Evolutionary conservation across 2,888 invertebrate species (phyloP), one percentile per base, ranked within the genome.

Genomic region (Cerastis leucographa): DNA sequence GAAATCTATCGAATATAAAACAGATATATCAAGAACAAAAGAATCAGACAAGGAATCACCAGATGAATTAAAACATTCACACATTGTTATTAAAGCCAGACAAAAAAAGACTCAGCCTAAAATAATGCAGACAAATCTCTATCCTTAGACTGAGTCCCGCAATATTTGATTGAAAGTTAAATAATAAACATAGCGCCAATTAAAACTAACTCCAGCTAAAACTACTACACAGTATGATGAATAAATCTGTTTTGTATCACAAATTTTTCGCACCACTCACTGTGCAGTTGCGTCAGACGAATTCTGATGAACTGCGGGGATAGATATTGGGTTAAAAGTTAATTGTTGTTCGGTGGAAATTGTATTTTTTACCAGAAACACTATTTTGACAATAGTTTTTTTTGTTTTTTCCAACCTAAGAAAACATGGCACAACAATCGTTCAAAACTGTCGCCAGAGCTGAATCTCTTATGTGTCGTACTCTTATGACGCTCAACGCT

Each of bases 171-270:
- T 89, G 91, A 92, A 86, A 87, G 87, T 79, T 66, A 76, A 83
- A 90, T 85, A 91, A 90, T 90, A 91, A 92, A 91, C 91, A 91
- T 0, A n/a, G 71, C 81, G 88, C 90, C 92, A 91, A 92, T 91
- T 90, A 90, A 84, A 91, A 88, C 87, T 89, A 89, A 86, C 89
- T 85, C 76, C 80, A 77, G 75, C 81, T 62, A 42, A 67, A 67
- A 64, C 59, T 64, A 67, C 81, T 70, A 74, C 59, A 68, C 68
- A 71, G 78, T 86, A 80, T 83, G 87, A 88, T 85, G 79, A 85
- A 87, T 87, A 84, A 86, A 86, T 89, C 92, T 92, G 92, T 82
- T 92, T 90, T 81, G 17, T 88, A 87, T 92, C 91, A 89, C 87
- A 89, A 78, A 84, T 78, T 85, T 70, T 82, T 85, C 64, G 72